Evolutionary conservation across 2,113 vertebrate genomes (phyloP), one percentile per base, ranked within the genome.

Genomic region (Poecilia latipinna): DNA sequence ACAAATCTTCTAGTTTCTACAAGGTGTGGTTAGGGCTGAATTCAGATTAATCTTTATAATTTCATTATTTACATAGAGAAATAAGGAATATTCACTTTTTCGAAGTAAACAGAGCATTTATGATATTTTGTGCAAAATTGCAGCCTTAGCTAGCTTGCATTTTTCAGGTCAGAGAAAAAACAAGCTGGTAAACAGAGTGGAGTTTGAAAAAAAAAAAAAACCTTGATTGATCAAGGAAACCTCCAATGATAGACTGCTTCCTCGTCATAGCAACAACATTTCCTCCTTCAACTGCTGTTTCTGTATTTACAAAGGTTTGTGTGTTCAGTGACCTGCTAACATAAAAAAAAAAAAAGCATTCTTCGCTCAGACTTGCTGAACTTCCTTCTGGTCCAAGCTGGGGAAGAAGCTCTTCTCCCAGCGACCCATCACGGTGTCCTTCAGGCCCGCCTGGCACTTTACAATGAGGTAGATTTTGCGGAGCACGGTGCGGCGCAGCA

Each of bases 401-500:
- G 82, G 95, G 60, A 95, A 92, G 15, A 95, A 96, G 54, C 92
- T 91, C 63, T 88, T 84, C 48, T 96, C 96, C 96, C 96, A 97
- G 61, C 93, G 90, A 42, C 89, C 90, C 0, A 94, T 74, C 2
- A 87, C 86, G 12, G 87, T 88, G 15, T 91, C 91, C 79, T 91
- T 93, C 17, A 93, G 28, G 2, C 92, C 70, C 0, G 84, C 78
- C 75, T 93, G 91, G n/a, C 92, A 90, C 65, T 94, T 94, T 22
- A 92, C 82, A 12, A 96, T 88, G 81, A 92, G 89, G 82, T 94
- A 95, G 84, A 97, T 89, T 70, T 96, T 96, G 66, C 93, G 93
- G 44, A 97, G 92, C 69, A 97, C 94, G 0, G 96, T 93, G 22
- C 96, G 95, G 13, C 96, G 95, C 48, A 97, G 94, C 75, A 97